Conservation (phyloP, 2,888 invertebrate species). For the Macaria notata region DNA sequence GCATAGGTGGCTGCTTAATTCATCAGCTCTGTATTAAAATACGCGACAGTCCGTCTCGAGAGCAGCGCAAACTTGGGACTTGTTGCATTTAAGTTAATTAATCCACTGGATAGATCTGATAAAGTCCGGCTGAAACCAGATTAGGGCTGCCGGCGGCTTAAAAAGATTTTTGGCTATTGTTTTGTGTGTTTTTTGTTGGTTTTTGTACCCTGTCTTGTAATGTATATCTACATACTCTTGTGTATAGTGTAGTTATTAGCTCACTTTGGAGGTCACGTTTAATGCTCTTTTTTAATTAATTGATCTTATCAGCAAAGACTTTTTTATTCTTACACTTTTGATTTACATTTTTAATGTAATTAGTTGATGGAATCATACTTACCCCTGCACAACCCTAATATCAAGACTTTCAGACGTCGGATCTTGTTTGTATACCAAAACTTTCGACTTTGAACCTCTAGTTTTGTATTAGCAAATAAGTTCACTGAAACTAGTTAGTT, state of each 20-base stretch:
- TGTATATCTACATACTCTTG: no score
- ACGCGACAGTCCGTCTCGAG: slow-evolving; percentile 70
- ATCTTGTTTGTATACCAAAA: slow-evolving; percentile 24
- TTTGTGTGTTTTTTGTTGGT: no score
- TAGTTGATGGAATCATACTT: no score
- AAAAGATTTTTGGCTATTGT: not conserved
- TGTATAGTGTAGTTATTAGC: no score
- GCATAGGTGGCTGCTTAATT: slow-evolving; percentile 64
- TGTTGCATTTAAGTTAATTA: slow-evolving; percentile 82
- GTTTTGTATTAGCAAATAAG: slow-evolving; percentile 23
- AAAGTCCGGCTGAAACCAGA: slow-evolving; percentile 55
- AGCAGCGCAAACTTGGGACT: slow-evolving; percentile 75
- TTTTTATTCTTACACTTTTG: no score
- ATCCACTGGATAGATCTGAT: slow-evolving; percentile 73
- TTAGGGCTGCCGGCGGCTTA: slow-evolving; percentile 12
- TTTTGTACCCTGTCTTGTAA: no score
- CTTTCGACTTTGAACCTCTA: slow-evolving; percentile 11
- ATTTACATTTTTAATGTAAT: no score
- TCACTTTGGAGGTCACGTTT: no score
- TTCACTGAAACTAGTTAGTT: slow-evolving; percentile 9
- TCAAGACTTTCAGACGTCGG: no score
- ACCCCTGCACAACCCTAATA: no score
- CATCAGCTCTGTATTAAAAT: slow-evolving; percentile 72
- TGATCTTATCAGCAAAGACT: no score
- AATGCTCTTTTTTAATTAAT: no score